Evolutionary conservation across 2,113 vertebrate genomes (phyloP).

Genomic region (Chamaetylas fuelleborni): DNA sequence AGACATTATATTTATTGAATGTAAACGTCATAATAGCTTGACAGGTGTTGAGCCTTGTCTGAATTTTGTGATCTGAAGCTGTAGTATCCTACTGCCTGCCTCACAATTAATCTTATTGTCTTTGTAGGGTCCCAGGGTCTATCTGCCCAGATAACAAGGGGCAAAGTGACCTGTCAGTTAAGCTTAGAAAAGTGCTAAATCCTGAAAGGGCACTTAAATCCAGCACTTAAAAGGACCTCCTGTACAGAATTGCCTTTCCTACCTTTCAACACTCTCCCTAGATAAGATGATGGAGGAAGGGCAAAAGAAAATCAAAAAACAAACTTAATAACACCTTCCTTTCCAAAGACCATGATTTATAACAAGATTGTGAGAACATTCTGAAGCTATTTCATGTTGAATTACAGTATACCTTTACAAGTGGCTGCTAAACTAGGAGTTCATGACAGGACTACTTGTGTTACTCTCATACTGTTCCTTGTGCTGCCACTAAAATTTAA

Average conservation of each 20-base stretch:
- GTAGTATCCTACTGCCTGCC: conserved; percentile 16
- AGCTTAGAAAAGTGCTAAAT: conserved; percentile 47
- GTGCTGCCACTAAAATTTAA: conserved; percentile 80
- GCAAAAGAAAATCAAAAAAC: conserved; percentile 73
- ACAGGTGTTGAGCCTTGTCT: conserved; percentile 32
- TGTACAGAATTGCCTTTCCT: conserved; percentile 72
- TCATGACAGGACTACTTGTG: conserved; percentile 65
- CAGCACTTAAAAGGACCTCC: conserved; percentile 66
- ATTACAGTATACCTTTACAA: conserved; percentile 80
- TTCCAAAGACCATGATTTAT: conserved; percentile 78
- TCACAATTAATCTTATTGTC: conserved; percentile 46
- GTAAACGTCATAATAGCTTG: conserved; percentile 55
- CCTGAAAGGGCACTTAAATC: conserved; percentile 66
- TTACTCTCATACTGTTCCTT: conserved; percentile 69
- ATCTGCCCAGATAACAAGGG: conserved; percentile 47
- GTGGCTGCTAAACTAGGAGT: conserved; percentile 72
- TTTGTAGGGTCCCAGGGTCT: conserved; percentile 28
- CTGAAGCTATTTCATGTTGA: conserved; percentile 83
- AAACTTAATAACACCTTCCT: conserved; percentile 80
- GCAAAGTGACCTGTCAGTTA: conserved; percentile 66
- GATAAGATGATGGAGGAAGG: conserved; percentile 76
- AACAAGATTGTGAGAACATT: conserved; percentile 78
- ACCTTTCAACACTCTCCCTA: conserved; percentile 65
- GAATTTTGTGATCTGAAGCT: conserved; percentile 37
- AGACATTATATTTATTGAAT: conserved; percentile 54